Conservation (phyloP, 2,113 vertebrate genomes). For the Zosterops pallidus region DNA sequence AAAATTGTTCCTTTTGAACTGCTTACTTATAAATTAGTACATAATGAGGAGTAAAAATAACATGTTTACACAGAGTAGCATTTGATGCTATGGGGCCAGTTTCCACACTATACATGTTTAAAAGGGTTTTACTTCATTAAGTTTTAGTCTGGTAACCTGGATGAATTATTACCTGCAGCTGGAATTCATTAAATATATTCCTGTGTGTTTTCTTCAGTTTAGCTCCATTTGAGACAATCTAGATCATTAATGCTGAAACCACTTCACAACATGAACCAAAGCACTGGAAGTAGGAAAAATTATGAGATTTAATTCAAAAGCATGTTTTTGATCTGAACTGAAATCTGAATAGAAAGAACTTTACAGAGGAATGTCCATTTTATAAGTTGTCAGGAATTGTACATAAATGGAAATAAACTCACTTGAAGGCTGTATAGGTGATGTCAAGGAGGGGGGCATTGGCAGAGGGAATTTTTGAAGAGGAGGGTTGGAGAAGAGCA, state of each 20-base stretch:
- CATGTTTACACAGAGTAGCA: not conserved
- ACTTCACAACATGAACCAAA: not conserved
- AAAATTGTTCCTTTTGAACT: not conserved
- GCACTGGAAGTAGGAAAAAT: not conserved
- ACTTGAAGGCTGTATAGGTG: not conserved
- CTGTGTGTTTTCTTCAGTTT: not conserved
- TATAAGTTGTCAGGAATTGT: not conserved
- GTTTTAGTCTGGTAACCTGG: not conserved
- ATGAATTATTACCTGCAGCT: not conserved
- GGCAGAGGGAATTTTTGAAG: not conserved
- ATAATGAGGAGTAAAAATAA: not conserved
- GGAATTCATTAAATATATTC: not conserved
- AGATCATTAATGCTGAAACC: not conserved
- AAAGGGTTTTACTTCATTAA: not conserved
- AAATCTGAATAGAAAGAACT: not conserved
- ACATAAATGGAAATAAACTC: constrained; percentile 9
- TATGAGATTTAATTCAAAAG: not conserved
- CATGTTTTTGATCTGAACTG: not conserved
- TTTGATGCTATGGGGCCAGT: not conserved
- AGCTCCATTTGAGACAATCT: not conserved
- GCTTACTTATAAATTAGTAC: not conserved
- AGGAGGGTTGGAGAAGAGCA: not conserved
- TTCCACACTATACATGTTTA: not conserved
- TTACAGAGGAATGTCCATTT: not conserved
- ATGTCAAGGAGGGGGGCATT: not conserved